Conservation (phyloP, 2,797 vertebrate species). For the Acanthornis magna region DNA sequence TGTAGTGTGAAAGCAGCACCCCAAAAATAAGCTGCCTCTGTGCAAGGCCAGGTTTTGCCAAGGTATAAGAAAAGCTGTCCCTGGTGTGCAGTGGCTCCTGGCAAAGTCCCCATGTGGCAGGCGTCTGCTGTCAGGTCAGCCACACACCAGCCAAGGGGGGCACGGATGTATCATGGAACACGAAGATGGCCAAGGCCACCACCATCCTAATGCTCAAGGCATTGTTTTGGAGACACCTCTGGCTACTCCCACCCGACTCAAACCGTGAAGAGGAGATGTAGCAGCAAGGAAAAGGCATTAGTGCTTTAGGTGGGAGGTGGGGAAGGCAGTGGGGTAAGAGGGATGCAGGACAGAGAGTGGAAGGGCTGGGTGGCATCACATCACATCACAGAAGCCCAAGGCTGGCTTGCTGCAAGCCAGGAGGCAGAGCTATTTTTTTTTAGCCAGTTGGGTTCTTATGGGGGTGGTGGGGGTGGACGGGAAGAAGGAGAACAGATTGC, state of each 20-base stretch:
- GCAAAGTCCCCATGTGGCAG: neutral
- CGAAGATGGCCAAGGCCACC: neutral
- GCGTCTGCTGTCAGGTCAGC: neutral
- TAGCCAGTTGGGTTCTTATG: neutral
- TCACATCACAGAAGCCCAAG: neutral
- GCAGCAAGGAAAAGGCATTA: neutral
- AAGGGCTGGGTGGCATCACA: neutral
- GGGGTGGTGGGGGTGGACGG: neutral
- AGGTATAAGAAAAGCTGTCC: neutral
- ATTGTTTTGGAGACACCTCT: neutral
- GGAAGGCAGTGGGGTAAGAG: neutral
- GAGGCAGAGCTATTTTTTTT: neutral
- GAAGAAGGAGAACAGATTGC: constrained; percentile 28
- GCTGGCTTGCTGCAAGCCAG: neutral
- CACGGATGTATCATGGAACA: neutral
- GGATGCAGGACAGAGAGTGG: neutral
- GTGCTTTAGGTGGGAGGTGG: neutral
- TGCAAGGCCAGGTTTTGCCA: neutral
- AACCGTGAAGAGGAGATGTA: neutral
- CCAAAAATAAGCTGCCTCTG: neutral
- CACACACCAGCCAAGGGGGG: neutral
- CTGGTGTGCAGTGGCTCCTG: neutral
- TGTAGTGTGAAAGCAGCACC: neutral
- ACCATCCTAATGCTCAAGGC: fast-evolving
- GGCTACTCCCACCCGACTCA: neutral